Base-by-base conservation (phyloP, 2,888 invertebrate species). In the Crossocerus cetratus region DNA sequence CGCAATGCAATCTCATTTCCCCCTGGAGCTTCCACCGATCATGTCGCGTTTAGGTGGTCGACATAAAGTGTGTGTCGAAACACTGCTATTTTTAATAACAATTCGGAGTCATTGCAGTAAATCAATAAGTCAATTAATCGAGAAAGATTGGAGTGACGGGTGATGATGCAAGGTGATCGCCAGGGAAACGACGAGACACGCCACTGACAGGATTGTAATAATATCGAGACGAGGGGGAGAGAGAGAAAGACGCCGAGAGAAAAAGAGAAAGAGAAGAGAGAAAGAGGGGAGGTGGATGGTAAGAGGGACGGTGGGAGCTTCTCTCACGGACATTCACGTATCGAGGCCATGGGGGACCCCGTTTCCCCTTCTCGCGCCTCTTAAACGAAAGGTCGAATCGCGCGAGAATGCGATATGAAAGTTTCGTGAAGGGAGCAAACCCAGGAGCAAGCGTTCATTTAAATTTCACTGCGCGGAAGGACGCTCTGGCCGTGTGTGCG, bases 401-500 rank as follows among this genome's bases (percentile, higher is more conserved):
- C 78, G 63, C 68, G 73, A 62, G 78, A 80, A 82, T 75, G 81
- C 80, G 81, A 83, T 83, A 83, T 84, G 84, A 84, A 83, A 83
- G 83, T 83, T 81, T 78, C 74, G 80, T 69, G 84, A 83, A 78
- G 83, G 81, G 83, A 83, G 76, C 65, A 65, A 61, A 67, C 66
- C 65, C 73, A 71, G 65, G 66, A 67, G 32, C 32, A 32, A 32
- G 60, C 63, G 78, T 60, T 72, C 72, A 76, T 69, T 83, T 68
- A 76, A 83, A 83, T 83, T 83, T 83, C 81, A 80, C 76, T 71
- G 64, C 65, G 53, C 72, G 77, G 58, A 67, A 80, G 78, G 74
- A 72, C 77, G 62, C 43, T 14, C 56, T 32, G 11, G 23, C 21
- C 64, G 32, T 57, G 49, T 53, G 22, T 14, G 49, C 43, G 55